phyloP scores from a whole-genome alignment of 92 coral and sea anemone genomes.

The Phenganax stokvisi region DNA sequence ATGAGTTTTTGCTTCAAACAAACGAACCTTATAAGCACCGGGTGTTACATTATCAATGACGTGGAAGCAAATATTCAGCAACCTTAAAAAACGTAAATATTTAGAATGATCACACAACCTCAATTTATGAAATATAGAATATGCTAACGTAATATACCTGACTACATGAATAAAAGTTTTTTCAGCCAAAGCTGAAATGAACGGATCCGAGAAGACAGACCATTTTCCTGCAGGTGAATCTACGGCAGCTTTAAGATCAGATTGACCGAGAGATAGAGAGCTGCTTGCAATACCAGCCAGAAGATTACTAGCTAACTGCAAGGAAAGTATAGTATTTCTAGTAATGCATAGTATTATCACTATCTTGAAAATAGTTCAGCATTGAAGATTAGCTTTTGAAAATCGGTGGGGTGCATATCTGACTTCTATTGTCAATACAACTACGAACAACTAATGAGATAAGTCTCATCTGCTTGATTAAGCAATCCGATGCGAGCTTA shows the following conservation, averaged over 20 bases:
- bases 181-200: slow-evolving; percentile 80
- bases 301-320: slow-evolving; percentile 73
- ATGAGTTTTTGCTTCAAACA: not conserved
- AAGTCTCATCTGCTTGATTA: no score
- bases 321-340: not conserved
- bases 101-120: not conserved
- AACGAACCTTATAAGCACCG: slow-evolving; percentile 79
- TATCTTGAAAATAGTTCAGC: no score
- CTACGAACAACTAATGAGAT: no score
- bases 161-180: slow-evolving; percentile 64
- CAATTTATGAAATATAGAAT: not conserved
- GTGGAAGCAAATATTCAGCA: slow-evolving; percentile 76
- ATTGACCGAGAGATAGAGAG: slow-evolving; percentile 49
- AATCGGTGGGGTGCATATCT: no score
- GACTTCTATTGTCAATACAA: no score
- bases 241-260: slow-evolving; percentile 49
- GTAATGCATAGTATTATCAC: not conserved
- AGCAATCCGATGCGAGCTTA: no score
- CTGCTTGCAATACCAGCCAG: slow-evolving; percentile 82
- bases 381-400: no score
- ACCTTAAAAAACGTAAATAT: slow-evolving; percentile 46
- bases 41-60: slow-evolving; percentile 68
- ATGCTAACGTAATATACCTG: slow-evolving; percentile 45
- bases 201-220: slow-evolving; percentile 74
- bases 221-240: slow-evolving; percentile 57